These are phyloP conservation scores for Acanthornis magna DNA, from an alignment of 2,797 vertebrate genomes.

Conservation along the genomic window DNA sequence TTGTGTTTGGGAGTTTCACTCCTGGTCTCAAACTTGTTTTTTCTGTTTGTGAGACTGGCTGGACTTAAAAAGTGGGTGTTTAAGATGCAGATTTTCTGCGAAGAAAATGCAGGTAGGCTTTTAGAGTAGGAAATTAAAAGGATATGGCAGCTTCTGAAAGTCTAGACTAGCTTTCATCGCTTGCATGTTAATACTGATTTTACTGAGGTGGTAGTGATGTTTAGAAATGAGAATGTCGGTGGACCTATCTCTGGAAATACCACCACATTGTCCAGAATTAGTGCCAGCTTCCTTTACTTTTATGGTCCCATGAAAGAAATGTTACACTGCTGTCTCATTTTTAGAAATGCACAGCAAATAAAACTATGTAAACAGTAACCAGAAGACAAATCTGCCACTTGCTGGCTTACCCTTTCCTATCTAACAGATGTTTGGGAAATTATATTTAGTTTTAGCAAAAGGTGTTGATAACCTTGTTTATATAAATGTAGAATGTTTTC, in stretches of 20 bases:
- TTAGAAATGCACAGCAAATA: not conserved
- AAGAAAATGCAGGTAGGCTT: not conserved
- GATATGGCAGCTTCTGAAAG: not conserved
- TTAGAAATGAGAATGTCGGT: not conserved
- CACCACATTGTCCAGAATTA: not conserved
- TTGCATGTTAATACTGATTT: not conserved
- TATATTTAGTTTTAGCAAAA: not conserved
- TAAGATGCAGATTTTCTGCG: not conserved
- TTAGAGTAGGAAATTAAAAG: not conserved
- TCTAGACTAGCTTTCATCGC: not conserved
- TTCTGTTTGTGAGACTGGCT: not conserved
- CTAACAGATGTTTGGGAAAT: not conserved
- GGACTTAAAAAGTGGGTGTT: not conserved
- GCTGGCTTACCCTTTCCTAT: not conserved
- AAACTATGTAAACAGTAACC: not conserved
- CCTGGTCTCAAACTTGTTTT: not conserved
- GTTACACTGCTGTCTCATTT: not conserved
- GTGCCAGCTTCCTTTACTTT: not conserved
- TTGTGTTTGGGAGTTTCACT: not conserved
- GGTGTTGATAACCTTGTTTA: conserved; percentile 44
- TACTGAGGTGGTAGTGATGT: not conserved
- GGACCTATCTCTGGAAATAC: not conserved
- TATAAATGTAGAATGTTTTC: not conserved
- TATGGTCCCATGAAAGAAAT: not conserved
- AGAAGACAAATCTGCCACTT: not conserved